These are phyloP conservation scores for Centrocercus urophasianus DNA, from an alignment of 2,113 vertebrate species.

Conservation along the genomic window DNA sequence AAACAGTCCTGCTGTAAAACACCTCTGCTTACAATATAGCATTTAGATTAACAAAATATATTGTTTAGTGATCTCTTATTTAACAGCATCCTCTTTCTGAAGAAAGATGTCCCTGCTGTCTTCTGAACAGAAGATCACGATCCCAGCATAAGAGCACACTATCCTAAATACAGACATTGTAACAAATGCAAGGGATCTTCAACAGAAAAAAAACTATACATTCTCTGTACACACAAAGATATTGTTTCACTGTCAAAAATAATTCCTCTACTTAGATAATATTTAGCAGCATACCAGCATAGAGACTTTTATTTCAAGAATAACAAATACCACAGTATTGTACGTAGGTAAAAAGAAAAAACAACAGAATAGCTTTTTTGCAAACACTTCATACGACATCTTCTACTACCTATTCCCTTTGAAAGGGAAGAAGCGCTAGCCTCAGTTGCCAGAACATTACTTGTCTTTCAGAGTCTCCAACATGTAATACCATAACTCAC, in stretches of 20 bases:
- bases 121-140: background rate
- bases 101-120: background rate
- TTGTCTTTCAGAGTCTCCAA: background rate
- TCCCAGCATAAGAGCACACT: background rate
- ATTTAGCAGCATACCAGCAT: background rate
- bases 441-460: background rate
- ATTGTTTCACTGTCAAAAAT: background rate
- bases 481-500: background rate
- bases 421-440: background rate
- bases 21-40: background rate
- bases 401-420: background rate
- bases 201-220: background rate
- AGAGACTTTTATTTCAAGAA: background rate
- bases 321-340: background rate
- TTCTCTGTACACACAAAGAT: background rate
- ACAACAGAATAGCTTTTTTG: background rate
- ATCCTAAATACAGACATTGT: rapidly evolving
- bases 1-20: background rate
- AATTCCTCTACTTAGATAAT: background rate
- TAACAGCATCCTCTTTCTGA: background rate
- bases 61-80: background rate
- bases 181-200: background rate
- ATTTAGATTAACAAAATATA: background rate
- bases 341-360: background rate
- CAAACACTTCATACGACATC: background rate